Evolutionary conservation across 2,797 vertebrate genomes (phyloP).

Genomic region (Alcedo atthis): DNA sequence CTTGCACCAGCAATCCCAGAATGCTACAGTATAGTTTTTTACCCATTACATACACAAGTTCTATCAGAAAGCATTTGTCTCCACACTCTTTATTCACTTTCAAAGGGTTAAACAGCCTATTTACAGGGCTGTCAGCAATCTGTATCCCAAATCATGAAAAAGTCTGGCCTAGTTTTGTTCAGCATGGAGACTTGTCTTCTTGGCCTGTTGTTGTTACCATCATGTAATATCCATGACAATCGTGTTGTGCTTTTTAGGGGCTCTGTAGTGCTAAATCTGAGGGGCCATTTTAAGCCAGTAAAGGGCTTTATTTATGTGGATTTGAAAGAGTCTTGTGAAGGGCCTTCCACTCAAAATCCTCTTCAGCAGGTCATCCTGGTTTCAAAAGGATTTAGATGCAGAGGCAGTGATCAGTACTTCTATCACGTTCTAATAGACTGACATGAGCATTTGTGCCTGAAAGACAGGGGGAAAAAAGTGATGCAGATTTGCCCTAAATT

Average conservation of each 20-base stretch:
- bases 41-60: constrained; percentile 89
- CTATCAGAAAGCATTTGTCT: constrained; percentile 97
- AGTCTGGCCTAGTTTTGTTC: constrained; percentile 93
- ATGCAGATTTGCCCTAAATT: constrained; percentile 82
- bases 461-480: constrained; percentile 78
- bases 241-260: constrained; percentile 89
- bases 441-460: constrained; percentile 86
- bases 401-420: constrained; percentile 91
- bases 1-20: not conserved
- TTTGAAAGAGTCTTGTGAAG: constrained; percentile 98
- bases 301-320: constrained; percentile 98
- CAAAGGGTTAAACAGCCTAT: constrained; percentile 99
- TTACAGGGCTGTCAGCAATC: constrained; percentile 96
- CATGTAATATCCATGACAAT: constrained; percentile 99
- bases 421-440: constrained; percentile 94
- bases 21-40: constrained; percentile 81
- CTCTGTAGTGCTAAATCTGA: constrained; percentile 85
- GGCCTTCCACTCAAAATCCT: constrained; percentile 92
- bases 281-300: constrained; percentile 96
- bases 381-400: constrained; percentile 94
- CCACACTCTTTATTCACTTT: constrained; percentile 90
- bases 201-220: constrained; percentile 93
- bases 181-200: constrained; percentile 90
- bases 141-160: constrained; percentile 86
- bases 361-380: constrained; percentile 90